Base-by-base conservation (phyloP, 2,888 invertebrate genomes). In the Euplexia lucipara region DNA sequence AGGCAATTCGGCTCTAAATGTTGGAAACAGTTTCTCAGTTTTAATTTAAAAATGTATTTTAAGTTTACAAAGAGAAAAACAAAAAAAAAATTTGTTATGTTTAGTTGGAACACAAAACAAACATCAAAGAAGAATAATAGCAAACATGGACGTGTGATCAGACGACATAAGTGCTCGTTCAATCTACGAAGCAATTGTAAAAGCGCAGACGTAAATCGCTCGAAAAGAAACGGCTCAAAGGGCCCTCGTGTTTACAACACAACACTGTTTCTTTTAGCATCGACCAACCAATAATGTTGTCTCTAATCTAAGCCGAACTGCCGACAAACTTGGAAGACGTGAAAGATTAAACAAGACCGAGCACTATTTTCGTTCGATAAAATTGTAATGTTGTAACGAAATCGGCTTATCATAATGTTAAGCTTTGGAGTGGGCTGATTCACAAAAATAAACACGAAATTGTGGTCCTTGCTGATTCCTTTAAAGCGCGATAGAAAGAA, bases 221-320 rank as follows among this genome's bases (percentile, higher is more conserved):
- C 70, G 79, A 85, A 85, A 89, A 87, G 84, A 86, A 88, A 87
- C 78, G 70, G 75, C 78, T 85, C 86, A 85, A 87, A 86, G 87
- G 83, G 84, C 78, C 68, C 80, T 81, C 61, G 66, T 86, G 85
- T 87, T 85, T 86, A 85, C 83, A 81, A 85, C 83, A 81, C 80
- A 79, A 82, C 69, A 65, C 71, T 59, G 68, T 77, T 78, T 73
- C 70, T 78, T 79, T 75, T 62, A 68, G 72, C 66, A 62, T 65
- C 64, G 63, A 70, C 59, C 64, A 37, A 59, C 70, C 70, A 65
- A 70, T 79, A 63, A 79, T 52, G 64, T 62, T 69, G 56, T 57
- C 54, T 75, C 67, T 71, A 72, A 69, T 69, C 67, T 69, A 74
- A 78, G 67, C 73, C 57, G 59, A 72, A 64, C 70, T 75, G 68